Evolutionary conservation across 2,797 vertebrate species (phyloP).

Genomic region (Petrocephalus schoutedeni): DNA sequence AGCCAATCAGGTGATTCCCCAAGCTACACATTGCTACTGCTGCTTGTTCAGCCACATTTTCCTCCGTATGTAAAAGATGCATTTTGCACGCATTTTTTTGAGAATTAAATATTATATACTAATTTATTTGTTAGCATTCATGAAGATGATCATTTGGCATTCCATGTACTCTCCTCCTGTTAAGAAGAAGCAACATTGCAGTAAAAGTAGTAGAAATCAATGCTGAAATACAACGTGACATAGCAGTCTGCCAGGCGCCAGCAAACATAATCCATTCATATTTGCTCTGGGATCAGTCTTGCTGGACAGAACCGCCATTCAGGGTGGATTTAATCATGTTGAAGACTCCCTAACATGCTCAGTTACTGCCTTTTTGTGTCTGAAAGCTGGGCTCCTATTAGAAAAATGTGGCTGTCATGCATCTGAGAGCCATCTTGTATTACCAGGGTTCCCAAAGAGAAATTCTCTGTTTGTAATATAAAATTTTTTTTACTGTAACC

Average conservation of each 20-base stretch:
- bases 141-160: not conserved
- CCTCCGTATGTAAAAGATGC: not conserved
- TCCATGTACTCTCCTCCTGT: not conserved
- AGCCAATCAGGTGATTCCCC: not conserved
- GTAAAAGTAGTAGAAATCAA: not conserved
- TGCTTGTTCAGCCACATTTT: not conserved
- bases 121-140: not conserved
- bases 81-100: not conserved
- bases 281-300: not conserved
- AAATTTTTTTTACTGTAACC: too few relatives aligned
- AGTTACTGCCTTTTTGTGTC: conserved; percentile 4
- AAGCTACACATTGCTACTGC: not conserved
- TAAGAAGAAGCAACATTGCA: not conserved
- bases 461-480: too few relatives aligned
- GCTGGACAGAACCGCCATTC: not conserved
- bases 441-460: not conserved
- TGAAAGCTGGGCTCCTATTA: not conserved
- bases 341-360: not conserved
- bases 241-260: not conserved
- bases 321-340: not conserved
- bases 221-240: not conserved
- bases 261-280: not conserved
- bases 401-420: not conserved
- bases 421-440: too few relatives aligned
- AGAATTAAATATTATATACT: conserved; percentile 16